These are phyloP conservation scores for Danio jaintianensis DNA, from an alignment of 2,797 vertebrate species.

Conservation along the genomic window DNA sequence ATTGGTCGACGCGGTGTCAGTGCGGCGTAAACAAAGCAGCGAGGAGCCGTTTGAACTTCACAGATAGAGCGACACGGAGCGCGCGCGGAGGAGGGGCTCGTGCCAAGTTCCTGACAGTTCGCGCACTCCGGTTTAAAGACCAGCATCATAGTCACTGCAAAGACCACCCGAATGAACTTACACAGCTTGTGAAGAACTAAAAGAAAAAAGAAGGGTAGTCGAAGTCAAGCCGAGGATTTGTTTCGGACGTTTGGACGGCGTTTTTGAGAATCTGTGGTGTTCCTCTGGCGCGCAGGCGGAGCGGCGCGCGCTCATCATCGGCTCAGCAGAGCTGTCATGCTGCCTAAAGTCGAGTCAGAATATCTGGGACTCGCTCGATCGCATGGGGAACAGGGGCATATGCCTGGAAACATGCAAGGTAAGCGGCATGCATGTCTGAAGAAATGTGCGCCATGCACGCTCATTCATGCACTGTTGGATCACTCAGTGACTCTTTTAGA, in stretches of 20 bases:
- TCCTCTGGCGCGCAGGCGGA: conserved; percentile 83
- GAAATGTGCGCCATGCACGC: conserved; percentile 19
- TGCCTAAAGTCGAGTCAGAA: conserved; percentile 98
- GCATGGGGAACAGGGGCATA: conserved; percentile 95
- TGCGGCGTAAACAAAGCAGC: conserved; percentile 80
- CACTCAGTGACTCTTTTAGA: not conserved
- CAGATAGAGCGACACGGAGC: conserved; percentile 50
- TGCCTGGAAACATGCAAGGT: conserved; percentile 98
- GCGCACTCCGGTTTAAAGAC: conserved; percentile 56
- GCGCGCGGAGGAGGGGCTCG: conserved; percentile 61
- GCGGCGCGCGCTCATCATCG: conserved; percentile 76
- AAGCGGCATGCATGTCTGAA: conserved; percentile 50
- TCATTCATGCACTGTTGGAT: conserved; percentile 7
- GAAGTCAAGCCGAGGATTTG: conserved; percentile 42
- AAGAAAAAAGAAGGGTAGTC: not conserved
- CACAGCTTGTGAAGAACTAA: conserved; percentile 44
- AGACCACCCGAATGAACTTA: conserved; percentile 52
- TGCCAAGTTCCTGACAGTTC: conserved; percentile 72
- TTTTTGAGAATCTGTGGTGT: conserved; percentile 67
- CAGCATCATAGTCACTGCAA: conserved; percentile 15
- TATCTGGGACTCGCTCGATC: conserved; percentile 91
- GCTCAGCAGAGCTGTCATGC: conserved; percentile 92
- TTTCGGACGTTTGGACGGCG: conserved; percentile 52
- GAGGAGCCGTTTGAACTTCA: conserved; percentile 80
- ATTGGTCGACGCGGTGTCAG: conserved; percentile 77